Evolutionary conservation across 2,113 vertebrate species (phyloP), one percentile per base, ranked within the genome.

Genomic region (Channa maculata): DNA sequence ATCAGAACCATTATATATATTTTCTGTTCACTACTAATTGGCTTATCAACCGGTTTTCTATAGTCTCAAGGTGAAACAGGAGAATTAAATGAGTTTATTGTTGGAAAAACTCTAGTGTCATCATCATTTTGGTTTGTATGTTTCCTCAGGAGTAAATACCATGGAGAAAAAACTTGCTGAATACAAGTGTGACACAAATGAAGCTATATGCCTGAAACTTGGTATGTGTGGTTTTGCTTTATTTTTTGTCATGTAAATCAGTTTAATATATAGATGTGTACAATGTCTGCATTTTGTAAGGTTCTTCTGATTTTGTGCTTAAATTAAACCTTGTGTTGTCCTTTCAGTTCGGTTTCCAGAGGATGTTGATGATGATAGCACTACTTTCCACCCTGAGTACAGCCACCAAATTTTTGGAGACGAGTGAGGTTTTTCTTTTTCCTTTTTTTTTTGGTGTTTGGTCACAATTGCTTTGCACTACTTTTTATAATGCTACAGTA

Each of bases 111-210:
- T 41, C 4, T 7, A 41, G 39, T 41, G 4, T 41, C 39, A 41
- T 4, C 39, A 41, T 4, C 6, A 5, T 4, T 41, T 4, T 41
- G 39, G 39, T 41, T 41, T 41, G 39, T 5, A 41, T 41, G 57
- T 77, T 66, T 55, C 43, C 44, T 11, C 80, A 99, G 98, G 89
- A 50, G 91, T 97, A 79, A 97, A 95, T 92, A 89, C 94, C 65
- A 95, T 97, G 95, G 97, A 99, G 92, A 99, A 98, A 94, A 98
- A 99, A 85, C 87, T 99, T 84, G 96, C 98, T 12, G 98, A 99
- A 77, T 99, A 97, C 91, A 99, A 99, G 82, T 98, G 97, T 93
- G 96, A 97, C 81, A 99, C 98, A 87, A 99, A 99, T 86, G 96
- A 98, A 94, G 98, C 97, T 11, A 94, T 98, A 84, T 95, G 96